phyloP scores from a whole-genome alignment of 2,888 invertebrate species.

The Chymomyza fuscimana region DNA sequence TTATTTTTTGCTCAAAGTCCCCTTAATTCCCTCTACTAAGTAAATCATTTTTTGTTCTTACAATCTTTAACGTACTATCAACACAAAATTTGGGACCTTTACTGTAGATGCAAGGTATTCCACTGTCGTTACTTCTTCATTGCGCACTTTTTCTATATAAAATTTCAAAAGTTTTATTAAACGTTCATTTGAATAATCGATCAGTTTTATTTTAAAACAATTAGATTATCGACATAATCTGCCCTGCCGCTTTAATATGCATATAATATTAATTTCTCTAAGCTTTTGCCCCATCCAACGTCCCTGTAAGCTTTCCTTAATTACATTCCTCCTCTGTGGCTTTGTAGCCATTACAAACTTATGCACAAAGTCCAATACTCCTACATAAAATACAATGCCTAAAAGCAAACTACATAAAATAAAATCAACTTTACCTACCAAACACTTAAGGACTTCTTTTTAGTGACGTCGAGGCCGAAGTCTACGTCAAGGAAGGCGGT shows the following conservation, averaged over 20 bases:
- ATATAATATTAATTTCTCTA: not conserved
- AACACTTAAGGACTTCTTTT: conserved; percentile 28
- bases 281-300: conserved; percentile 21
- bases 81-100: no score
- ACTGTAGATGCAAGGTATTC: no score
- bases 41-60: no score
- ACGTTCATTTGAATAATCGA: no score
- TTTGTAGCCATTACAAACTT: not conserved
- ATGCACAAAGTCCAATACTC: not conserved
- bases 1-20: no score
- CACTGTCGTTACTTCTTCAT: no score
- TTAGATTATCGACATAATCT: no score
- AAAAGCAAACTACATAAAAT: conserved; percentile 6
- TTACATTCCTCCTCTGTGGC: not conserved
- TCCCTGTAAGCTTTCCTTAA: not conserved
- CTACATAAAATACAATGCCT: conserved; percentile 28
- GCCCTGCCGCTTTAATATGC: not conserved
- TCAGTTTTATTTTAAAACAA: no score
- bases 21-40: no score
- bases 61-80: no score
- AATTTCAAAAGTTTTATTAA: no score
- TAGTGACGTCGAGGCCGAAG: not conserved
- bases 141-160: no score
- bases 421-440: conserved; percentile 43
- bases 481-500: not conserved